Base-by-base conservation (phyloP, 1,140 invertebrate species). In the Chionoecetes opilio region DNA sequence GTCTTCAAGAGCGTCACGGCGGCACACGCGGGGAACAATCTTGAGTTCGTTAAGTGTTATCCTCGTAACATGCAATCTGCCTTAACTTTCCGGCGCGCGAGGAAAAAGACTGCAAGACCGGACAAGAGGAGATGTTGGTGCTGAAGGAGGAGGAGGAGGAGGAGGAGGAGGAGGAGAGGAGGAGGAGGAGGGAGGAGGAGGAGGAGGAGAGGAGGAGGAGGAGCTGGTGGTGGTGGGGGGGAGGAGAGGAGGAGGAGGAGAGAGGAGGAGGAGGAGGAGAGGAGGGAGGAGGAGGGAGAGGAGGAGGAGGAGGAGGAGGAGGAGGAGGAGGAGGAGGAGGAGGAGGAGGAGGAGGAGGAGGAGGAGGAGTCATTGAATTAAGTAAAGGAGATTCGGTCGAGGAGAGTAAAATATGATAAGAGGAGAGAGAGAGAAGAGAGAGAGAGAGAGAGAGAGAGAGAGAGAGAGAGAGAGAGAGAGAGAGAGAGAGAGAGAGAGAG, bases 401-500 rank as follows among this genome's bases (percentile, higher is more conserved):
- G 46, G 46, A 53, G 46, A 53, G 46, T 53, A 53, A n/a, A 75
- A 75, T 75, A 75, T 75, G 21, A 75, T 26, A 26, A 75, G n/a
- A 75, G 63, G 21, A 5, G 6, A 21, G n/a, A 26, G n/a, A 26
- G n/a, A 26, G n/a, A 26, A 75, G 63, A 75, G 63, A 75, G 63
- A 75, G 63, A 75, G 63, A 75, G 63, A 75, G 63, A 75, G 63
- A 75, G 63, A 75, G 63, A 75, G 63, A 75, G 63, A 75, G 63
- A 75, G 63, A 75, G 63, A 75, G 63, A 75, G 63, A 75, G 63
- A 75, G 63, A 75, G 63, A 75, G 63, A 75, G 63, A 75, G 63
- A 75, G 53, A 75, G 53, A 75, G 53, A 75, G 53, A 75, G 53
- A 75, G 53, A 75, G 53, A 75, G 53, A 75, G 53, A 75, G 53